phyloP scores from a whole-genome alignment of 2,888 invertebrate species.

The Cistogaster globosa region DNA sequence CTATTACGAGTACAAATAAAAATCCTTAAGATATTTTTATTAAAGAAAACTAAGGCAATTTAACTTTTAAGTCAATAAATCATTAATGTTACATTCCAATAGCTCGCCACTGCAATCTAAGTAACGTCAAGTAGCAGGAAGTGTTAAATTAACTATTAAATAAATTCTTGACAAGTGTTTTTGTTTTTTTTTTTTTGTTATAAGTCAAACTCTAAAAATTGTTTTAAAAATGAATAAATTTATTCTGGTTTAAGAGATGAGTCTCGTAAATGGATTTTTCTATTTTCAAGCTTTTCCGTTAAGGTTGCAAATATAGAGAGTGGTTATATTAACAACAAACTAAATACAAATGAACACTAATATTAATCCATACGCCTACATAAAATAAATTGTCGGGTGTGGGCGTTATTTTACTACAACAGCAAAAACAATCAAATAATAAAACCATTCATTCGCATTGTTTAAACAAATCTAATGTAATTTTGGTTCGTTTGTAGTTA shows the following conservation, averaged over 20 bases:
- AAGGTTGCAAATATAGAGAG: conserved; percentile 33
- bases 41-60: no score
- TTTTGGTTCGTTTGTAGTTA: neutral
- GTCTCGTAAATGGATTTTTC: conserved; percentile 50
- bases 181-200: no score
- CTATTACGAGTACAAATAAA: no score
- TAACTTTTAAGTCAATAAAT: no score
- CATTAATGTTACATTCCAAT: no score
- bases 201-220: neutral
- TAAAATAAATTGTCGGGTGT: conserved; percentile 30
- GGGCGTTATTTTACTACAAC: conserved; percentile 60
- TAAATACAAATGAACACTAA: neutral
- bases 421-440: conserved; percentile 19
- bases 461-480: neutral
- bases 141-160: no score
- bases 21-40: no score
- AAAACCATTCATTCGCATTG: conserved; percentile 1
- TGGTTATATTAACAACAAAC: neutral
- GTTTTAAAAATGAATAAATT: conserved; percentile 6
- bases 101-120: no score
- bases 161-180: no score
- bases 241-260: conserved; percentile 5
- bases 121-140: no score
- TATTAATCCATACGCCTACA: conserved; percentile 41
- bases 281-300: conserved; percentile 16